Percentiles rank a stretch among this genome's conserved stretches.
Conservation (phyloP, 1,140 invertebrate genomes). For the Spodoptera frugiperda region DNA sequence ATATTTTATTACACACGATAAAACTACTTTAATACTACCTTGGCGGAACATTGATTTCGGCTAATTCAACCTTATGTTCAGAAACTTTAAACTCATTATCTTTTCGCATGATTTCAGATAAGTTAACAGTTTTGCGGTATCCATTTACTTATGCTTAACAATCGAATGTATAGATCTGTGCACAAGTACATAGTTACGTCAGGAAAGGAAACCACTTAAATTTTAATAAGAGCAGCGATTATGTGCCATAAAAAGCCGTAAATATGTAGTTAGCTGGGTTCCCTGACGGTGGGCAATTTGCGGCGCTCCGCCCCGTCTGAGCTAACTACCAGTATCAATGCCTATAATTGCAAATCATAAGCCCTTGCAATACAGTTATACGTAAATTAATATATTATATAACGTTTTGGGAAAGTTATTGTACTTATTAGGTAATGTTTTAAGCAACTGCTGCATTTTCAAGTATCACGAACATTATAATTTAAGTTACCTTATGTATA, state of each 20-base stretch:
- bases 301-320: slow-evolving; percentile 52
- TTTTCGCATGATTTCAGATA: too few relatives aligned
- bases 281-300: slow-evolving; percentile 74
- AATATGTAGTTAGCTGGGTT: slow-evolving; percentile 79
- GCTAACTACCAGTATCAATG: slow-evolving; percentile 33
- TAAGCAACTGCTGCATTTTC: too few relatives aligned
- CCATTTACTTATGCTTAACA: background rate
- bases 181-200: slow-evolving; percentile 60
- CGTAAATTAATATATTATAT: background rate
- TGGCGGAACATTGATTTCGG: slow-evolving; percentile 41
- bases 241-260: slow-evolving; percentile 79
- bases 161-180: slow-evolving; percentile 62
- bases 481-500: too few relatives aligned
- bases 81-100: background rate
- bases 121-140: background rate
- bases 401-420: background rate
- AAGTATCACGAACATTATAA: too few relatives aligned
- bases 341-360: slow-evolving; percentile 43
- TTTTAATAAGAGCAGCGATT: slow-evolving; percentile 83
- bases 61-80: background rate
- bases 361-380: slow-evolving; percentile 8
- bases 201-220: slow-evolving; percentile 79
- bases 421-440: background rate
- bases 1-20: slow-evolving; percentile 31
- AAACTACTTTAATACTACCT: slow-evolving; percentile 32